Evolutionary conservation across 2,797 vertebrate species (phyloP), one percentile per base, ranked within the genome.

Genomic region (Nasua narica): DNA sequence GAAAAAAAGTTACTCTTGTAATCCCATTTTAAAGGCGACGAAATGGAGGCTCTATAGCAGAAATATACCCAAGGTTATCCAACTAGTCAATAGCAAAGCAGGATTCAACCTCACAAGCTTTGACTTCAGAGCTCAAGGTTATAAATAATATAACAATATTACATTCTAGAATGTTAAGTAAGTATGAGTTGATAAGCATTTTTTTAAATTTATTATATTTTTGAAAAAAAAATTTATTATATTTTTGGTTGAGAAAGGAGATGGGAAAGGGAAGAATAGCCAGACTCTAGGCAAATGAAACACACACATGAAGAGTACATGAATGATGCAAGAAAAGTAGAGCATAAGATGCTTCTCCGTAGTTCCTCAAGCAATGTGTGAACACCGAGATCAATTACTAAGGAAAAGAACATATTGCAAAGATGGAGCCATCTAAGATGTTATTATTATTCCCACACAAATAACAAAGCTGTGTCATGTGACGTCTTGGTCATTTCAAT

Each of bases 21-120:
- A 90, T 65, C 54, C 46, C n/a, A 94, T 87, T 89, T 91, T 88
- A 74, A 79, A 94, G 43, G 67, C 84, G 76, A 56, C 23, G 14
- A 89, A 87, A 87, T 7, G 14, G 46, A 95, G 69, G 2, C 37
- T 87, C 90, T 76, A 58, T 15, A 40, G 40, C 9, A 74, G 56
- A 87, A 92, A 67, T 27, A 62, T 50, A 74, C 29, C 40, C 46
- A 77, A 84, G 35, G 21, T 67, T 85, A 48, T 46, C 58, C 37
- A 95, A 50, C 5, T 48, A 69, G 43, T 93, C 82, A 86, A 58
- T 21, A 43, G 15, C 18, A 81, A 95, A 86, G 72, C 60, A 69
- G 25, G 3, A 52, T 62, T 79, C 35, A 76, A 50, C 4, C 23
- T 65, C 35, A 79, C 37, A 18, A 6, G n/a, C 10, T 92, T 43